phyloP scores from a whole-genome alignment of 2,113 vertebrate species.

The Grammomys surdaster region DNA sequence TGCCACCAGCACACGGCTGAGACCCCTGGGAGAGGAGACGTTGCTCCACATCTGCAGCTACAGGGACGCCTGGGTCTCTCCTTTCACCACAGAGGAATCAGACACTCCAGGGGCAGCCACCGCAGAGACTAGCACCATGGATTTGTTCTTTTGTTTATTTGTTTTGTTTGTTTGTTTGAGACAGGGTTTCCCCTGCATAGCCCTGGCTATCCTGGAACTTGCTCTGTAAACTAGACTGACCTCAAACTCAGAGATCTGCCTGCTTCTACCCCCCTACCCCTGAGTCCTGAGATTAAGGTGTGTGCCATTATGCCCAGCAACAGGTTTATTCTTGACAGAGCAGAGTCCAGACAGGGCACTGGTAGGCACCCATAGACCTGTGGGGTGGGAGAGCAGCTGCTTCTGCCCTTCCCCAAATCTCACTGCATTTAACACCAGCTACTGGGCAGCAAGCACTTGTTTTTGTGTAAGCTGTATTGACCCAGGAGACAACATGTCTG shows the following conservation, averaged over 20 bases:
- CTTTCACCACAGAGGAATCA: neutral
- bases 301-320: neutral
- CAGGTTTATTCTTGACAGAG: neutral
- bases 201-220: neutral
- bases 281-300: neutral
- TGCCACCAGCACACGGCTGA: neutral
- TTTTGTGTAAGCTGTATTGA: fast-evolving
- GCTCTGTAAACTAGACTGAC: neutral
- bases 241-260: neutral
- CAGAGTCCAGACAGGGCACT: neutral
- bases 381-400: too few species aligned
- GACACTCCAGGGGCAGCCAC: neutral
- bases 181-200: neutral
- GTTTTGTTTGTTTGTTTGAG: neutral
- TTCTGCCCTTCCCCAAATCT: neutral
- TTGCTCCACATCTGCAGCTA: neutral
- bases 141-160: neutral
- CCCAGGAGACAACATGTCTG: neutral
- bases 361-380: fast-evolving
- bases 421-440: too few species aligned
- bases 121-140: neutral
- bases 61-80: neutral
- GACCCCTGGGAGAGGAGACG: too few species aligned
- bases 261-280: neutral
- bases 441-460: fast-evolving